phyloP scores from a whole-genome alignment of 2,797 vertebrate species.

The Enteromius unitaeniatus region DNA sequence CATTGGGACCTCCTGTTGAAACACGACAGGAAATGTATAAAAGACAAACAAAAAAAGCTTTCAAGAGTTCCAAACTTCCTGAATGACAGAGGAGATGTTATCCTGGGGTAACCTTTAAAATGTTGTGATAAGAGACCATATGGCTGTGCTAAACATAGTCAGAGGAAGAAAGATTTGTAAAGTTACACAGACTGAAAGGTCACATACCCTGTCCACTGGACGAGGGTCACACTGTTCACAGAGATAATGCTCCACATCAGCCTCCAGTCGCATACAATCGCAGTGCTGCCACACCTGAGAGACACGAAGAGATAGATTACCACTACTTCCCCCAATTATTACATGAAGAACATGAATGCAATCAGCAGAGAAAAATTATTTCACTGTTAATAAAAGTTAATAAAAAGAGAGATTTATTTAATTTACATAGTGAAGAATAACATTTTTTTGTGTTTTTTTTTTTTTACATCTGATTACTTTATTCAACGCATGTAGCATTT shows the following conservation, averaged over 20 bases:
- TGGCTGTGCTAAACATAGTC: slow-evolving; percentile 6
- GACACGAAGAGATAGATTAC: slow-evolving; percentile 49
- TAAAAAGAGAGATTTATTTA: too few relatives aligned
- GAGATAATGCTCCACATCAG: slow-evolving; percentile 94
- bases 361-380: too few relatives aligned
- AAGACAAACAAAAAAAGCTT: slow-evolving; percentile 16
- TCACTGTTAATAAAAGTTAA: too few relatives aligned
- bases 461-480: too few relatives aligned
- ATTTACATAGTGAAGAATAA: too few relatives aligned
- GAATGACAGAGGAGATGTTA: slow-evolving; percentile 23
- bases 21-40: slow-evolving; percentile 42
- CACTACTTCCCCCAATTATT: neutral
- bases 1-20: slow-evolving; percentile 94
- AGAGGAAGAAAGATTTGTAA: slow-evolving; percentile 6
- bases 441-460: too few relatives aligned
- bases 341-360: neutral
- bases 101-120: slow-evolving; percentile 13
- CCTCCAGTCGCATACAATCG: slow-evolving; percentile 95
- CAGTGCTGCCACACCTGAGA: slow-evolving; percentile 98
- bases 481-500: too few relatives aligned
- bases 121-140: slow-evolving; percentile 7
- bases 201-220: slow-evolving; percentile 86
- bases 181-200: neutral
- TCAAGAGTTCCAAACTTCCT: neutral
- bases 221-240: slow-evolving; percentile 96